These are phyloP conservation scores for Neodiprion lecontei DNA, from an alignment of 1,140 invertebrate genomes.

Conservation along the genomic window DNA sequence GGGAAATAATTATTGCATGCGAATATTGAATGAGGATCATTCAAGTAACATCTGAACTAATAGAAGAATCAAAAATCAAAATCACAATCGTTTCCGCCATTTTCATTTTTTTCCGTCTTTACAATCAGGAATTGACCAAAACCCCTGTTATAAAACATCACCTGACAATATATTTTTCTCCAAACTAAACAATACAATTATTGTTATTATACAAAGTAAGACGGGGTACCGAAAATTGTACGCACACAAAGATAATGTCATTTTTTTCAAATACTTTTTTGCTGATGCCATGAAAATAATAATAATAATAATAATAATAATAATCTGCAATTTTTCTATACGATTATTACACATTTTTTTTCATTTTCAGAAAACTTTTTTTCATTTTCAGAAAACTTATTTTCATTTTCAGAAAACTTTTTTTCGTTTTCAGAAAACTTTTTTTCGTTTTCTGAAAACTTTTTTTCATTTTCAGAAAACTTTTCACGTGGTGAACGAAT, in stretches of 20 bases:
- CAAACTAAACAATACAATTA: conserved; percentile 57
- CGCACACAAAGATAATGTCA: conserved; percentile 50
- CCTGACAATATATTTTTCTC: conserved; percentile 59
- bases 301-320: too few species aligned
- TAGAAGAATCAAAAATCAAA: background rate
- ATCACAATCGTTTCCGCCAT: background rate
- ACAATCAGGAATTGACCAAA: background rate
- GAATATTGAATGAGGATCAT: background rate
- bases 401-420: too few species aligned
- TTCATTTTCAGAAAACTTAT: too few species aligned
- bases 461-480: too few species aligned
- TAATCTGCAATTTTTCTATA: too few species aligned
- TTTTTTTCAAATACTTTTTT: conserved; percentile 34
- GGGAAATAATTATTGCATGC: too few species aligned
- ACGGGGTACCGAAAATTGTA: conserved; percentile 56
- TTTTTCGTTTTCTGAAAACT: too few species aligned
- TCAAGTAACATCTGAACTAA: background rate
- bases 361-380: too few species aligned
- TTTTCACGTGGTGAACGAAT: too few species aligned
- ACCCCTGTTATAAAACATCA: conserved; percentile 52
- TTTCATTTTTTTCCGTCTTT: too few species aligned
- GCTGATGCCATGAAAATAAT: background rate
- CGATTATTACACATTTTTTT: too few species aligned
- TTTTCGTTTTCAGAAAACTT: too few species aligned
- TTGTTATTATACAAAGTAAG: conserved; percentile 59